These are phyloP conservation scores for Notolepis coatsorum DNA, from an alignment of 2,797 vertebrate species.

Conservation along the genomic window DNA sequence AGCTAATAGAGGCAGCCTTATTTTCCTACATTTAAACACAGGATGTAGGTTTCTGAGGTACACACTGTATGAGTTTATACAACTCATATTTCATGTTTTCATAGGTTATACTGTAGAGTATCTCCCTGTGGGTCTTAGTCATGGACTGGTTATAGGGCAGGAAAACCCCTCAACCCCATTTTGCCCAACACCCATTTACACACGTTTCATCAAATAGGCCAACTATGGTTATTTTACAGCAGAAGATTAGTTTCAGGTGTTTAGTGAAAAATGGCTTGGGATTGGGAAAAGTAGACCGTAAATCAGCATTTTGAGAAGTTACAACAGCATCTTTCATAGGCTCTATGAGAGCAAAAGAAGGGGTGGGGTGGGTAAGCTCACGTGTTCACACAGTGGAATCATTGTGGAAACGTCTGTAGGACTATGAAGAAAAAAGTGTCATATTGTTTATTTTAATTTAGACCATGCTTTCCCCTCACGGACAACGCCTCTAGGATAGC, in stretches of 20 bases:
- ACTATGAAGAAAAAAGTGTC: slow-evolving; percentile 15
- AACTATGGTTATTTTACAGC: neutral
- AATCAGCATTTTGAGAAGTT: slow-evolving; percentile 48
- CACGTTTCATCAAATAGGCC: neutral
- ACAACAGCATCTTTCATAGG: slow-evolving; percentile 64
- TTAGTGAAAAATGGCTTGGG: neutral
- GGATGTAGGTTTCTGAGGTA: no score
- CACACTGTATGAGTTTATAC: slow-evolving; percentile 15
- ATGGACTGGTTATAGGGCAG: neutral
- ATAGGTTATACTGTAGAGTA: neutral
- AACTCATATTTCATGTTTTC: slow-evolving; percentile 4
- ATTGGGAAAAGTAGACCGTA: neutral
- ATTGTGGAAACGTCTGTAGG: slow-evolving; percentile 48
- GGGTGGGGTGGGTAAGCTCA: slow-evolving; percentile 32
- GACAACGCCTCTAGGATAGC: slow-evolving; percentile 51
- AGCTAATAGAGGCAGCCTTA: no score
- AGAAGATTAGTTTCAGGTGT: neutral
- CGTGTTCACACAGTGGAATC: slow-evolving; percentile 54
- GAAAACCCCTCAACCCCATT: no score
- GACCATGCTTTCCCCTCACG: slow-evolving; percentile 28
- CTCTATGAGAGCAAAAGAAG: slow-evolving; percentile 9
- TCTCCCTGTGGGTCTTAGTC: neutral
- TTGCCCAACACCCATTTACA: neutral
- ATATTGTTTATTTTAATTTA: slow-evolving; percentile 19
- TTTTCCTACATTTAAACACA: no score